Evolutionary conservation across 2,113 vertebrate genomes (phyloP), one percentile per base, ranked within the genome.

Genomic region (Penelope pileata): DNA sequence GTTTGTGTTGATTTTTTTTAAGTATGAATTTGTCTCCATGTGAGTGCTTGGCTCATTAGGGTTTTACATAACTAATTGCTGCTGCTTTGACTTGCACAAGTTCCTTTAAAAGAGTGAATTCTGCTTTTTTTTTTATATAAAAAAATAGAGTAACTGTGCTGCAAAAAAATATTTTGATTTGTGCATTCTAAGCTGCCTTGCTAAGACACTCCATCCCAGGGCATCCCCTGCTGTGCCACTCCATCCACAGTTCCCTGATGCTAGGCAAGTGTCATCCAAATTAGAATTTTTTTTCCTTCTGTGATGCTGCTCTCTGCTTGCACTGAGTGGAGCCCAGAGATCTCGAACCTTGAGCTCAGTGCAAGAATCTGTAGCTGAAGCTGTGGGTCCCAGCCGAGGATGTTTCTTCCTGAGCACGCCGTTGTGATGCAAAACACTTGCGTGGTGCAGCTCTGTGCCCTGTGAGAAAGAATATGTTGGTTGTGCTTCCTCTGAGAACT

Each of bases 1-100:
- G 4, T 42, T 4, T 3, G 34, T 2, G 30, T 22, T 23, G 51
- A 27, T 73, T 58, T 38, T 51, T 2, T 51, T 5, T 0, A 24
- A 8, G 4, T 10, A 18, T 64, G 29, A 14, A 1, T 22, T 88
- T 64, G 3, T 81, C 86, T 67, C 19, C 77, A 0, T n/a, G 14
- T 56, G 56, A 74, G 16, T 72, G 5, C 0, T 9, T 77, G 18
- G 62, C 30, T 85, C 14, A 29, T 43, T 18, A 47, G 15, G 17
- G 15, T 64, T 87, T 83, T 82, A 73, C 10, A 45, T 59, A 86
- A 19, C 12, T 9, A 16, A 50, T 45, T 58, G 18, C 22, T 86
- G 51, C 66, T 32, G 59, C 8, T 8, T 75, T 63, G 56, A 32
- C 51, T 59, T 87, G 16, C 10, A 30, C 34, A 5, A 16, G 2